These are phyloP conservation scores for Ptilonorhynchus violaceus DNA, from an alignment of 2,113 vertebrate species.

Conservation along the genomic window DNA sequence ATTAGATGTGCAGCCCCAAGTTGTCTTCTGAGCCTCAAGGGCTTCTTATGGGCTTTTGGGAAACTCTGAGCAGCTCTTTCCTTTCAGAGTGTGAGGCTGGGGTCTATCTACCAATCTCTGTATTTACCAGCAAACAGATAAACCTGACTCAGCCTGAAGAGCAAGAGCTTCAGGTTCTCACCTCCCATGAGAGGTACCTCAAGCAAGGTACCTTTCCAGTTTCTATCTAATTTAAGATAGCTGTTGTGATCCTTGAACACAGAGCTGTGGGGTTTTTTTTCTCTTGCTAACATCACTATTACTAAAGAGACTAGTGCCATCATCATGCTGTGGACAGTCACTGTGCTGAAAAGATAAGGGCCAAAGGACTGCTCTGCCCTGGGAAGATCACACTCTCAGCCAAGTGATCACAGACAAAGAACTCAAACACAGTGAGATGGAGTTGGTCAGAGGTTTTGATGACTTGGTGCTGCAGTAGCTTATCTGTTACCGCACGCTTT, in stretches of 20 bases:
- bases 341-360: not conserved
- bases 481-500: not conserved
- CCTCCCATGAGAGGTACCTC: not conserved
- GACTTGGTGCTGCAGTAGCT: not conserved
- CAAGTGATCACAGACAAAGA: not conserved
- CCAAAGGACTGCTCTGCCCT: not conserved
- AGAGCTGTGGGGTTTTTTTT: not conserved
- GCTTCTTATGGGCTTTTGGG: not conserved
- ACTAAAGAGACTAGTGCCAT: not conserved
- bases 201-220: fast-evolving
- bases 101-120: not conserved
- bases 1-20: not conserved
- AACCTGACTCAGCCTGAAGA: not conserved
- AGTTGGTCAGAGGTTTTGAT: not conserved
- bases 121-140: not conserved
- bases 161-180: not conserved
- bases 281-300: not conserved
- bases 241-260: not conserved
- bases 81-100: not conserved
- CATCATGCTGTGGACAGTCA: not conserved
- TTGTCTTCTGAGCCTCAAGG: not conserved
- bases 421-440: not conserved
- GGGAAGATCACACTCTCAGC: not conserved
- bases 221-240: not conserved
- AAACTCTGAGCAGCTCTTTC: not conserved